Conservation (phyloP, 1,140 invertebrate species). For the Ostrea edulis region DNA sequence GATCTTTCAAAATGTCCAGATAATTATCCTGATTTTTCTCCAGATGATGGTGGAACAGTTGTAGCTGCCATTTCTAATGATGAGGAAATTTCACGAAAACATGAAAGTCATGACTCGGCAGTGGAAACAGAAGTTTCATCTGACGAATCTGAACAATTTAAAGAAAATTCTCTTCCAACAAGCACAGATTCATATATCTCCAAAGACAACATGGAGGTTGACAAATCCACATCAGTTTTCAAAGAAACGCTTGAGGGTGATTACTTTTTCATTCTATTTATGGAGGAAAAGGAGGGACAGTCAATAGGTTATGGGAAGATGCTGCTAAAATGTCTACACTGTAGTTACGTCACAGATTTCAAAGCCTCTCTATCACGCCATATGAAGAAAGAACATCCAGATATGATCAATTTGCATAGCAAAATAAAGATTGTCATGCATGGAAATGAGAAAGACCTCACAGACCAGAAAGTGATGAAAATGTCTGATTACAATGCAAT, state of each 20-base stretch:
- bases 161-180: background rate
- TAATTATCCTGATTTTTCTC: background rate
- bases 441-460: slow-evolving; percentile 32
- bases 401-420: slow-evolving; percentile 63
- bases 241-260: slow-evolving; percentile 45
- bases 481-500: slow-evolving; percentile 45
- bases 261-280: slow-evolving; percentile 70
- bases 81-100: background rate
- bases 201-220: background rate
- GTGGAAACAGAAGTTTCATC: slow-evolving; percentile 6
- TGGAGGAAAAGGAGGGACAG: slow-evolving; percentile 54
- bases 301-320: slow-evolving; percentile 59
- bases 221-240: background rate
- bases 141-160: slow-evolving; percentile 3
- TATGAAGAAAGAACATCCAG: slow-evolving; percentile 66
- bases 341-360: slow-evolving; percentile 65
- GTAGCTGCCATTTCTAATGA: background rate
- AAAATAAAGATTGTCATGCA: slow-evolving; percentile 51
- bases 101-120: background rate
- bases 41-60: background rate
- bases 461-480: slow-evolving; percentile 41
- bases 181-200: background rate
- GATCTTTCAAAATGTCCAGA: background rate
- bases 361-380: slow-evolving; percentile 68
- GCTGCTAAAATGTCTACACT: slow-evolving; percentile 72